These are phyloP conservation scores for Diplodus puntazzo DNA, from an alignment of 2,797 vertebrate species.

Conservation along the genomic window DNA sequence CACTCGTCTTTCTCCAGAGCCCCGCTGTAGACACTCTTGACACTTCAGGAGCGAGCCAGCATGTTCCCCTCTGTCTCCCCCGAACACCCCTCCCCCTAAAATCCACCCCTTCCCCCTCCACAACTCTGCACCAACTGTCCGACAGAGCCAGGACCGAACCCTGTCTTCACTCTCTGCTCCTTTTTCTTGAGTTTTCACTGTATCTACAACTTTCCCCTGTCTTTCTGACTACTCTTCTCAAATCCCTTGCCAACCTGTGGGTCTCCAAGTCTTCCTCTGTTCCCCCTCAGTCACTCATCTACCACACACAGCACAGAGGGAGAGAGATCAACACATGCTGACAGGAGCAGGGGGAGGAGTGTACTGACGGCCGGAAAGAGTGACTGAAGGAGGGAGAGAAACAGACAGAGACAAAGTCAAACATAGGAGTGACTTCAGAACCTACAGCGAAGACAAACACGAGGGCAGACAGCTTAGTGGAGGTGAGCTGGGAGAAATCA, in stretches of 20 bases:
- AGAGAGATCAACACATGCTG: conserved; percentile 71
- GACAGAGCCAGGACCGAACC: conserved; percentile 49
- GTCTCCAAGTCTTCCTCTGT: conserved; percentile 30
- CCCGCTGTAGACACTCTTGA: conserved; percentile 71
- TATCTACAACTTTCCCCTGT: conserved; percentile 16
- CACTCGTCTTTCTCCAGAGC: conserved; percentile 63
- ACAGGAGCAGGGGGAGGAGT: conserved; percentile 68
- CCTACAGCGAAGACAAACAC: conserved; percentile 71
- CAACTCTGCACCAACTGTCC: conserved; percentile 63
- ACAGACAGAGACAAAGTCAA: conserved; percentile 68
- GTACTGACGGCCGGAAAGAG: conserved; percentile 76
- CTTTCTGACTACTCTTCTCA: conserved; percentile 32
- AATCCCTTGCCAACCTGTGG: conserved; percentile 38
- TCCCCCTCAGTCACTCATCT: conserved; percentile 58
- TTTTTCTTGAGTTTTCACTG: conserved; percentile 1
- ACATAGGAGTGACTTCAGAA: conserved; percentile 76
- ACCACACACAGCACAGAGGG: conserved; percentile 52
- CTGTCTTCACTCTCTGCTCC: conserved; percentile 19
- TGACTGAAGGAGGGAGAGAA: conserved; percentile 72
- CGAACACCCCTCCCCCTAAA: conserved; percentile 74
- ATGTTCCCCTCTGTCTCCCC: conserved; percentile 78
- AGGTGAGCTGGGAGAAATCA: conserved; percentile 70
- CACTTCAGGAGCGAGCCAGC: conserved; percentile 81
- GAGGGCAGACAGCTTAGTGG: conserved; percentile 58
- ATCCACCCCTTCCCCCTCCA: conserved; percentile 70